Percentiles rank a stretch among this genome's conserved stretches.
phyloP scores from a whole-genome alignment of 2,888 invertebrate genomes.

The Orchesellides sinensis region DNA sequence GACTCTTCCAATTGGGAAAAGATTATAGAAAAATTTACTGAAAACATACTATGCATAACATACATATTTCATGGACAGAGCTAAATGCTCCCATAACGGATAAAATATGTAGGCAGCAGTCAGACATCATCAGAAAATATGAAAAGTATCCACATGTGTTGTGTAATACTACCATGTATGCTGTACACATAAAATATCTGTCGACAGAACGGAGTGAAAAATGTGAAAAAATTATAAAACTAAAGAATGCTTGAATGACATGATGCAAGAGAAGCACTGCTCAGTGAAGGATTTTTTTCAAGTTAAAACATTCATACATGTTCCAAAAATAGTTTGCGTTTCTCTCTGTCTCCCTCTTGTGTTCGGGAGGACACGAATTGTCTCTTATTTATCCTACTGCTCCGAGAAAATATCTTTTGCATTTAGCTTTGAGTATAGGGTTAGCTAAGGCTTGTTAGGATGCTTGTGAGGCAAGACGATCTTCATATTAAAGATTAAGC shows the following conservation, averaged over 20 bases:
- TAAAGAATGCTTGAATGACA: slow-evolving; percentile 29
- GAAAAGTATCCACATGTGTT: slow-evolving; percentile 29
- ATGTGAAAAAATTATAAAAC: neutral
- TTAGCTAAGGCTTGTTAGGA: neutral
- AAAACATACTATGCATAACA: no score
- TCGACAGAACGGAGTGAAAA: slow-evolving; percentile 28
- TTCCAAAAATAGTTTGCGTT: slow-evolving; percentile 52
- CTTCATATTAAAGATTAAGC: no score
- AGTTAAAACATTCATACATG: slow-evolving; percentile 26
- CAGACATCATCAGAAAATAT: neutral
- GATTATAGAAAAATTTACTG: slow-evolving; percentile 5
- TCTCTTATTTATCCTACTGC: neutral
- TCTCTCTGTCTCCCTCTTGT: slow-evolving; percentile 4
- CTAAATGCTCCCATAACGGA: slow-evolving; percentile 2
- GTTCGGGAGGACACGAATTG: neutral
- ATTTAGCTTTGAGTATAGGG: no score
- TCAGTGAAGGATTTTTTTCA: slow-evolving; percentile 19
- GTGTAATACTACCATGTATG: no score
- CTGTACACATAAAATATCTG: slow-evolving; percentile 41
- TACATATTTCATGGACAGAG: neutral
- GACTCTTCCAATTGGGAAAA: slow-evolving; percentile 17
- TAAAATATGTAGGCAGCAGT: slow-evolving; percentile 24
- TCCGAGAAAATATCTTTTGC: slow-evolving; percentile 22
- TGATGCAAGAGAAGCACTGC: slow-evolving; percentile 7
- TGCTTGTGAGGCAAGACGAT: neutral